Base-by-base conservation (phyloP, 2,888 invertebrate species). In the Cylloceria caligata region DNA sequence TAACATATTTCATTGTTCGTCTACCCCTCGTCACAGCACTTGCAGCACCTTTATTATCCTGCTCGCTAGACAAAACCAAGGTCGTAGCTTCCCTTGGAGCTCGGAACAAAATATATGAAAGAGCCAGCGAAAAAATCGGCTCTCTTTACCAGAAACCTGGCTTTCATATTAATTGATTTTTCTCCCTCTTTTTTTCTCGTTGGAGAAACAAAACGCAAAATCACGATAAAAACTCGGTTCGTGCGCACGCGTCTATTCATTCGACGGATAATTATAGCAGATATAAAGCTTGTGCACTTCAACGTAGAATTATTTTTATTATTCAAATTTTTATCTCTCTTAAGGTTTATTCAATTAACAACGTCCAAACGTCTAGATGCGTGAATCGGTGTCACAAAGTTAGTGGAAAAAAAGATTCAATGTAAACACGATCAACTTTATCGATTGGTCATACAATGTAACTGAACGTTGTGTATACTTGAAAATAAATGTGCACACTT, bases 81-180 rank as follows among this genome's bases (percentile, higher is more conserved):
- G 21, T 67, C 67, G 49, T 30, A 19, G 21, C 21, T 67, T 67
- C 49, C 49, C 45, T 9, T 11, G 5, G 9, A 19, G 7, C 19
- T 67, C 34, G 19, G 47, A 16, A 19, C 47, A 5, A 19, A 16
- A 19, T 13, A 2, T 2, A 49, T 19, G 9, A 34, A 49, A 49
- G 30, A 49, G n/a, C 16, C 13, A 49, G 21, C 27, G 34, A 39
- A 62, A 69, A 68, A 49, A 64, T 11, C 45, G 30, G 24, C 9
- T 47, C 3, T 30, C 36, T 36, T 7, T 2, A 24, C 60, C 68
- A 60, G 67, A 52, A 49, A 49, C 21, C 19, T 27, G 27, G 42
- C 62, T 45, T 55, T 47, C 71, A 4, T 45, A 21, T 19, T 55
- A 42, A 69, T 69, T 39, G 69, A 69, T 77, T 77, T 77, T n/a